Percentiles rank a stretch among this genome's conserved stretches.
Evolutionary conservation across 2,888 invertebrate genomes (phyloP).

Genomic region (Nemapogon koenigi): DNA sequence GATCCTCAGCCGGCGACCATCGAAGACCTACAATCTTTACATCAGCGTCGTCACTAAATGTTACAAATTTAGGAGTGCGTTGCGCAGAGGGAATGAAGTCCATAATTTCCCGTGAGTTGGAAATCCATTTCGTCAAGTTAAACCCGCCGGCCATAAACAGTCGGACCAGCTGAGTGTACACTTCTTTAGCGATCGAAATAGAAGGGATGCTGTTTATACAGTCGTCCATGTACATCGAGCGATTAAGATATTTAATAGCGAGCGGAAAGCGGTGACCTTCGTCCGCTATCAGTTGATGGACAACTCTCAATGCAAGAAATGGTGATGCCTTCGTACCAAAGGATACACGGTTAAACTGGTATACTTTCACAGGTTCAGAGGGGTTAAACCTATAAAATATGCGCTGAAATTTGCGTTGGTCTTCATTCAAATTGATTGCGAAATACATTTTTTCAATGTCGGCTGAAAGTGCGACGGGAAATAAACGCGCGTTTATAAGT

Average conservation of each 20-base stretch:
- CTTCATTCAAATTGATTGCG: constrained; percentile 3
- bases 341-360: not conserved
- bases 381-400: constrained; percentile 2
- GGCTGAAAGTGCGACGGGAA: constrained; percentile 13
- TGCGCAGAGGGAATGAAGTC: constrained; percentile 3
- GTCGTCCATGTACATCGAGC: constrained; percentile 15
- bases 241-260: constrained; percentile 4
- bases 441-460: constrained; percentile 16
- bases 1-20: constrained; percentile 3
- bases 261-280: constrained; percentile 10
- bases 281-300: constrained; percentile 13
- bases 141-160: constrained; percentile 14
- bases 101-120: constrained; percentile 7
- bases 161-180: constrained; percentile 10
- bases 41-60: not conserved
- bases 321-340: not conserved
- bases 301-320: constrained; percentile 10
- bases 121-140: constrained; percentile 14
- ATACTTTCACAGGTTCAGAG: not conserved
- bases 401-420: not conserved
- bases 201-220: constrained; percentile 6
- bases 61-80: not conserved
- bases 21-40: constrained; percentile 7
- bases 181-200: not conserved
- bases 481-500: constrained; percentile 14